Conservation (phyloP, 2,888 invertebrate genomes). For the Trypoxylon attenuatum region DNA sequence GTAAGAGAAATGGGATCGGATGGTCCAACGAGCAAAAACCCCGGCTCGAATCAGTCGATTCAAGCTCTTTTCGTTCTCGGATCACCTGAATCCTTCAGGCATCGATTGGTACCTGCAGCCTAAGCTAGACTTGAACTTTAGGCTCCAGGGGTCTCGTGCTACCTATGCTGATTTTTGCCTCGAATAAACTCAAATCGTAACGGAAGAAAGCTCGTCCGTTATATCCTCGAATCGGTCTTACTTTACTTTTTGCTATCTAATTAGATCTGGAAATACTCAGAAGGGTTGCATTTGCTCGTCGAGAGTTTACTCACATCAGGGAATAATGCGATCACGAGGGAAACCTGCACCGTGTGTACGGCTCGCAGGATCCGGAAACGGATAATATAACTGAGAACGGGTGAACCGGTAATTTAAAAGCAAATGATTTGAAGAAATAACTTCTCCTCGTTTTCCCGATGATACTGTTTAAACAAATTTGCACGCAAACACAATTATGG, state of each 20-base stretch:
- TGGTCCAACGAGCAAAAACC: no score
- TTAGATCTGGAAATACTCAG: background rate
- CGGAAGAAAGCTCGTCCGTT: background rate
- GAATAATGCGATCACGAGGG: background rate
- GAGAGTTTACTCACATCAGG: background rate
- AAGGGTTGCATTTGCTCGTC: background rate
- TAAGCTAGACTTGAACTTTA: background rate
- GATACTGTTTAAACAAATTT: no score
- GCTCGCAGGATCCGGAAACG: background rate
- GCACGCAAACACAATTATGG: no score
- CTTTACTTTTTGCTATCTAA: background rate
- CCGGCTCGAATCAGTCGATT: constrained; percentile 24
- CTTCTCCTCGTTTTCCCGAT: no score
- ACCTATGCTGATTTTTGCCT: background rate
- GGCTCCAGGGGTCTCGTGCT: background rate
- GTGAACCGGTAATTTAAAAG: background rate
- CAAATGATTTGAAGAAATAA: background rate
- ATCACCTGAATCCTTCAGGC: constrained; percentile 26
- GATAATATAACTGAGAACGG: background rate
- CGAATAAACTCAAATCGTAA: background rate
- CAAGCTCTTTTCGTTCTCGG: constrained; percentile 23
- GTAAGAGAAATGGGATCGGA: no score
- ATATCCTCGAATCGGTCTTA: no score
- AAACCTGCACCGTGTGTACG: background rate
- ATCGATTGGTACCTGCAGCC: constrained; percentile 29